These are phyloP conservation scores for Lepidocyrtinus sp. DNA, from an alignment of 2,888 invertebrate species.

Conservation along the genomic window DNA sequence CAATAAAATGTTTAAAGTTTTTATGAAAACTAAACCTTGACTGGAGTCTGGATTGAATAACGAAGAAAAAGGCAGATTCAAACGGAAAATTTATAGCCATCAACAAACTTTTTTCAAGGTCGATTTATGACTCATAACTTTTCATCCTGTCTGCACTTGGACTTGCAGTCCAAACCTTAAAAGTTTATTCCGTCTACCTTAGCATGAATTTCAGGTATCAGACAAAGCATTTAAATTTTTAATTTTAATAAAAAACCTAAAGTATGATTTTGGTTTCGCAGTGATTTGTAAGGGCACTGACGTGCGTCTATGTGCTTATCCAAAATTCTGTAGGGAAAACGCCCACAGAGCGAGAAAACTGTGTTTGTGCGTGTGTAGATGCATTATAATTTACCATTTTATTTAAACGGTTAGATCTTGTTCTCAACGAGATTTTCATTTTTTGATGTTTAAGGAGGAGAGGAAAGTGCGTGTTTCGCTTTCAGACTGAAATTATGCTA, in stretches of 20 bases:
- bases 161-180: background rate
- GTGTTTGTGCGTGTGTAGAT: background rate
- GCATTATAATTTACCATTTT: too few species aligned
- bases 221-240: too few species aligned
- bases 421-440: background rate
- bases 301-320: too few species aligned
- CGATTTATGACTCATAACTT: constrained; percentile 58
- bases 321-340: background rate
- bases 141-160: constrained; percentile 35
- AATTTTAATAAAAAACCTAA: too few species aligned
- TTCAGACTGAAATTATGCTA: background rate
- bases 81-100: constrained; percentile 48
- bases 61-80: background rate
- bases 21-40: too few species aligned
- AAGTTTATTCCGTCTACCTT: too few species aligned
- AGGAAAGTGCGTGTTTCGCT: constrained; percentile 26
- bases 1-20: too few species aligned
- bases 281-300: background rate
- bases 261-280: background rate
- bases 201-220: too few species aligned
- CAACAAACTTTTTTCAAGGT: constrained; percentile 51
- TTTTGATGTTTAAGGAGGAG: too few species aligned
- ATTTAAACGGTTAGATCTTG: background rate
- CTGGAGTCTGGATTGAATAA: background rate
- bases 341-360: background rate